These are phyloP conservation scores for Syngnathoides biaculeatus DNA, from an alignment of 2,113 vertebrate species.

Conservation along the genomic window DNA sequence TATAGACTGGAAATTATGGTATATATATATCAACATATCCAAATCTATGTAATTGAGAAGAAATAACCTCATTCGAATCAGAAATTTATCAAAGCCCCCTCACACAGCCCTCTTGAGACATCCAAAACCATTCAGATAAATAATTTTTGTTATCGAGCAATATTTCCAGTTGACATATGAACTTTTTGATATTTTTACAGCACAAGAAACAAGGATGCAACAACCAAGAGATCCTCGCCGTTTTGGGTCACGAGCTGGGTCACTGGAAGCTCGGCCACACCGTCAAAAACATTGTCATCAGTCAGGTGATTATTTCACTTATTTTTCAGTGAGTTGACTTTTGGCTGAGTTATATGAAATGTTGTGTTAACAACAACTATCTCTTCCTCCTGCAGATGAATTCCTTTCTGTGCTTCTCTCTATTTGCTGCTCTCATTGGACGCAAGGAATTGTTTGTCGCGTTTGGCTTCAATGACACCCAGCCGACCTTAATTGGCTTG, in stretches of 20 bases:
- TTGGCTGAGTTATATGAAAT: neutral
- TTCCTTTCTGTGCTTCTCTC: constrained; percentile 95
- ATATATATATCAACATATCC: too few species aligned
- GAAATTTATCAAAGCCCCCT: too few species aligned
- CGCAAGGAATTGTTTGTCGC: constrained; percentile 92
- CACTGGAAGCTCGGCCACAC: constrained; percentile 98
- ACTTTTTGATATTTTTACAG: constrained; percentile 53
- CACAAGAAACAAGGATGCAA: constrained; percentile 98
- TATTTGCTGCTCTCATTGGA: constrained; percentile 93
- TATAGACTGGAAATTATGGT: too few species aligned
- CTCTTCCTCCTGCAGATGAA: constrained; percentile 82
- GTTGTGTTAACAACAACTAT: neutral
- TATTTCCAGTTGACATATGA: neutral
- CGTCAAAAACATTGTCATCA: constrained; percentile 95
- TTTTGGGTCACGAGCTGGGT: constrained; percentile 93
- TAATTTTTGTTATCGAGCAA: neutral
- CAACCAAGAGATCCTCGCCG: constrained; percentile 93
- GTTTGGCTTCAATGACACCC: constrained; percentile 89
- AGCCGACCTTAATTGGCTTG: constrained; percentile 94
- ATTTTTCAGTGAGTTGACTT: neutral
- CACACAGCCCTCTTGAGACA: neutral
- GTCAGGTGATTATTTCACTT: constrained; percentile 80
- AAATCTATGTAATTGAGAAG: too few species aligned
- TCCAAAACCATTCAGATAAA: neutral
- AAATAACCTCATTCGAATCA: too few species aligned